phyloP scores from a whole-genome alignment of 2,797 vertebrate species.

The Chelmon rostratus region DNA sequence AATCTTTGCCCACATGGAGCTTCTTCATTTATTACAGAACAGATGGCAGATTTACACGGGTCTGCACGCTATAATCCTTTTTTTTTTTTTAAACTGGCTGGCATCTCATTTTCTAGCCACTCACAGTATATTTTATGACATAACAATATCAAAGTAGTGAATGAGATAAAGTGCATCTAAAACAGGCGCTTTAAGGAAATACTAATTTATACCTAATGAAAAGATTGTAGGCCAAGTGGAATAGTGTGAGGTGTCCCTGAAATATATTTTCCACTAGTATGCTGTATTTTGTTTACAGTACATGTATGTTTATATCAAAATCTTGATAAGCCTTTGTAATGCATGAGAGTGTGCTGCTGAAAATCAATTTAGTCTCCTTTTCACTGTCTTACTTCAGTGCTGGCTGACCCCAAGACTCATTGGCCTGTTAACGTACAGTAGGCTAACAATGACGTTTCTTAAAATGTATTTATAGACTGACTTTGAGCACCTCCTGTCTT shows the following conservation, averaged over 20 bases:
- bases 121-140: conserved; percentile 43
- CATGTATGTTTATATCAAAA: conserved; percentile 41
- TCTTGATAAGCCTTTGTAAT: conserved; percentile 49
- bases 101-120: conserved; percentile 35
- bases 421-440: conserved; percentile 14
- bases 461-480: conserved; percentile 53
- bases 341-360: conserved; percentile 70
- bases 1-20: conserved; percentile 42
- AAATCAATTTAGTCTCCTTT: conserved; percentile 35
- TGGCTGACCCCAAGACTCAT: conserved; percentile 13
- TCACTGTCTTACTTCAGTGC: conserved; percentile 17
- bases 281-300: conserved; percentile 69
- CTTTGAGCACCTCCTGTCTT: conserved; percentile 29
- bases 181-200: conserved; percentile 33
- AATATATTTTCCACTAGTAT: conserved; percentile 38
- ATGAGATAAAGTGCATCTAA: conserved; percentile 40
- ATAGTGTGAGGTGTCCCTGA: conserved; percentile 35
- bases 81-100: conserved; percentile 43
- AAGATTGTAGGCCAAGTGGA: conserved; percentile 40
- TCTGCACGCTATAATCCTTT: conserved; percentile 39
- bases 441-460: conserved; percentile 38
- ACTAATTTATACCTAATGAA: conserved; percentile 59
- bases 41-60: conserved; percentile 42
- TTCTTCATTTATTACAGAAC: conserved; percentile 43
- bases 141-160: conserved; percentile 36